Evolutionary conservation across 2,113 vertebrate genomes (phyloP), one percentile per base, ranked within the genome.

Genomic region (Thermophis baileyi): DNA sequence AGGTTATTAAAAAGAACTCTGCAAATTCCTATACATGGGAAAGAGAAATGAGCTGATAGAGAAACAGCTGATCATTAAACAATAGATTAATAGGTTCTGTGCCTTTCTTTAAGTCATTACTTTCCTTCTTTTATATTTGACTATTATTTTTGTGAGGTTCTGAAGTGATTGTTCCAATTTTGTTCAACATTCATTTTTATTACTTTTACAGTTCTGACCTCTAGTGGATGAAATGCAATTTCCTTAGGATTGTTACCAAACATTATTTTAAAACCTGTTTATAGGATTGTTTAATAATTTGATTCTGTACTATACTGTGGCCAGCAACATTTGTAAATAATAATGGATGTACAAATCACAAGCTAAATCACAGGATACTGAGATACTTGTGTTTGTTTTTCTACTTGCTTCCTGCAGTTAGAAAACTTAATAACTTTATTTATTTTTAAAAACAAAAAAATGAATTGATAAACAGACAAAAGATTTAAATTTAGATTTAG

Each of bases 161-260:
- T 25, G 44, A 51, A 93, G 14, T 51, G 50, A 25, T 47, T 47
- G 12, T 0, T 6, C 0, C 0, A 30, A 27, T 89, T 96, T 24
- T 35, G 7, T 47, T 10, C 30, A 0, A 6, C 44, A 54, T 47
- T 69, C 49, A 25, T 74, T 95, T 90, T 92, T 90, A 93, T 89
- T 94, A 51, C 89, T 92, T 90, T 93, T 95, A 25, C 95, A 97
- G 93, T 95, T 92, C 96, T 97, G 97, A 96, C 97, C 96, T 97
- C 97, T 98, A 97, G 96, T 94, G 97, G 97, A 40, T 24, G 85
- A 92, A 93, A 0, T 0, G 12, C 16, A 1, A 11, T 85, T 91
- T 93, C 30, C 50, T 93, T 1, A 1, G 89, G 27, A 7, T 51
- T 22, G 85, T 22, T 92, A 11, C 49, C 51, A 30, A 89, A 57